A percentile compares a stretch with the other conserved stretches of the same genome.
These are phyloP conservation scores for Sarcophaga caerulescens DNA, from an alignment of 2,888 invertebrate genomes.

Conservation along the genomic window DNA sequence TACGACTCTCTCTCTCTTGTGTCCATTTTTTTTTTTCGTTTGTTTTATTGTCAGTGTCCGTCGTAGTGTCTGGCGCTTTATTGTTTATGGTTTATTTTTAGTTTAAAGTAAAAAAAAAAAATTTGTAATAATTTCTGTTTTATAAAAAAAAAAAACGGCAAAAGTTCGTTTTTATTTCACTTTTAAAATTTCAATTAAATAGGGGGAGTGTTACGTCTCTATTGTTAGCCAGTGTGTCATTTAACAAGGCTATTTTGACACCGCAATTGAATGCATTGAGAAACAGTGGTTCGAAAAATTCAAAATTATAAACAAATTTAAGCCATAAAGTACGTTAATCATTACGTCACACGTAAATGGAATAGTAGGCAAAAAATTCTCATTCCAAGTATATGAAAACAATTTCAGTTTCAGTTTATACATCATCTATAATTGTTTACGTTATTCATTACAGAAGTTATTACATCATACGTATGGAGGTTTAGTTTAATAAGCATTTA, in stretches of 20 bases:
- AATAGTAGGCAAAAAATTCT: too few relatives aligned
- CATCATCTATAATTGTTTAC: too few relatives aligned
- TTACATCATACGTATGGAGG: neutral
- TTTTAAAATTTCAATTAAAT: neutral
- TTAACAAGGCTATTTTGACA: neutral
- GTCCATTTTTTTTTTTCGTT: constrained; percentile 10
- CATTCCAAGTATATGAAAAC: too few relatives aligned
- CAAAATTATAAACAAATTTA: neutral
- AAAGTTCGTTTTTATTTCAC: neutral
- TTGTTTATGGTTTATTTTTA: constrained; percentile 64
- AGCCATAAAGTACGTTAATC: neutral
- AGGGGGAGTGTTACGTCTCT: neutral
- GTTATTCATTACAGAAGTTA: neutral
- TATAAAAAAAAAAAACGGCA: neutral
- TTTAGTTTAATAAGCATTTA: neutral
- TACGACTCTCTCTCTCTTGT: constrained; percentile 10
- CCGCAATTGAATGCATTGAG: neutral
- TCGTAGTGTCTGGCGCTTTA: constrained; percentile 50
- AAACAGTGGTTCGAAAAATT: neutral
- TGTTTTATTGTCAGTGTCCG: constrained; percentile 38
- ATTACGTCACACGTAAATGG: neutral
- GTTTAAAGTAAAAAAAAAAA: constrained; percentile 27
- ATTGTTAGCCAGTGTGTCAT: neutral
- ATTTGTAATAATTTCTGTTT: constrained; percentile 19
- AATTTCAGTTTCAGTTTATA: too few relatives aligned